Evolutionary conservation across 2,113 vertebrate species (phyloP).

Genomic region (Agelaius tricolor): DNA sequence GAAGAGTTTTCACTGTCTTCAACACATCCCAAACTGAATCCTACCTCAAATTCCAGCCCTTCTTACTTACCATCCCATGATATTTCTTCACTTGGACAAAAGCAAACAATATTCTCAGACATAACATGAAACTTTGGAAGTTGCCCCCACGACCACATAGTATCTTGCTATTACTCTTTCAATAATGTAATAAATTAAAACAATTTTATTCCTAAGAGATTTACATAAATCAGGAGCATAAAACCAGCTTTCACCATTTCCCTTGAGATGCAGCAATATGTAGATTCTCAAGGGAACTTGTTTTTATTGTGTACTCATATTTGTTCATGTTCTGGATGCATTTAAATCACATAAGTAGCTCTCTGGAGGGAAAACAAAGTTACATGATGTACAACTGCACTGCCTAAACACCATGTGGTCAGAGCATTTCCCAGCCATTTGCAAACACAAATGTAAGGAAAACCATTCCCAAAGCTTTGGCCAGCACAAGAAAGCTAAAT

Average conservation of each 20-base stretch:
- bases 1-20: neutral
- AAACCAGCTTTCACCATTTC: neutral
- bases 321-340: conserved; percentile 28
- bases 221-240: neutral
- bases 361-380: conserved; percentile 49
- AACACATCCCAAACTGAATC: neutral
- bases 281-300: conserved; percentile 10
- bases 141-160: neutral
- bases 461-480: neutral
- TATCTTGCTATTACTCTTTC: neutral
- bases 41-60: neutral
- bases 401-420: neutral
- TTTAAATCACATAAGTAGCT: conserved; percentile 39
- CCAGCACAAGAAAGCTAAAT: neutral
- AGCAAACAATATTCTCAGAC: neutral
- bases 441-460: conserved; percentile 9
- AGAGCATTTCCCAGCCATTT: neutral
- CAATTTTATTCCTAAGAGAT: neutral
- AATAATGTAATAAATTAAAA: neutral
- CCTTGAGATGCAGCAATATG: neutral
- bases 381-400: neutral
- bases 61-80: neutral
- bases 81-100: neutral
- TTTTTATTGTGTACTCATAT: neutral
- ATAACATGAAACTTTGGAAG: neutral